These are phyloP conservation scores for Struthidea cinerea DNA, from an alignment of 2,113 vertebrate species.

Conservation along the genomic window DNA sequence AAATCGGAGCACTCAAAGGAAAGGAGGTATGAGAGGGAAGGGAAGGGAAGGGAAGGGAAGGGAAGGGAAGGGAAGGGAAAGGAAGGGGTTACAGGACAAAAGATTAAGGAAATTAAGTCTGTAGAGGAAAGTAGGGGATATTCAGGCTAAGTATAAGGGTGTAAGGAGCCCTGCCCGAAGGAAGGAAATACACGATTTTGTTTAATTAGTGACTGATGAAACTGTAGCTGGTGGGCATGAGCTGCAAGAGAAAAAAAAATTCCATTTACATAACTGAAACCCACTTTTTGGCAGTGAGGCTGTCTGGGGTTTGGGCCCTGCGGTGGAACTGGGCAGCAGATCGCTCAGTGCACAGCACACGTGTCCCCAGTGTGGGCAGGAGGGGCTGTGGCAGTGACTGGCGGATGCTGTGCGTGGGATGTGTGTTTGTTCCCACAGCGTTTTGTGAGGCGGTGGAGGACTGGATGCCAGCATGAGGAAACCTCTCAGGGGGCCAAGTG, in stretches of 20 bases:
- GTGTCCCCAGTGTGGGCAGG: not conserved
- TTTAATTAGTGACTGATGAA: conserved; percentile 24
- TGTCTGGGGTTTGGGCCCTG: not conserved
- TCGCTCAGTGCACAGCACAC: not conserved
- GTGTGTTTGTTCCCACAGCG: not conserved
- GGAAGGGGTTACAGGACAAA: not conserved
- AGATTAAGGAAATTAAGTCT: not conserved
- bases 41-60: too few species aligned
- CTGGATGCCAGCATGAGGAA: not conserved
- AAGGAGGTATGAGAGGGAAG: not conserved
- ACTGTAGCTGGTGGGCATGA: not conserved
- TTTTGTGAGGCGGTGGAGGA: not conserved
- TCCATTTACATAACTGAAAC: not conserved
- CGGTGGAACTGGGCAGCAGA: not conserved
- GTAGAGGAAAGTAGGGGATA: not conserved
- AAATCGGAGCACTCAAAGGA: not conserved
- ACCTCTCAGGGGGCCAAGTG: not conserved
- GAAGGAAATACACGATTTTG: not conserved
- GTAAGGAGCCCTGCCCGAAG: not conserved
- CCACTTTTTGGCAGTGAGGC: not conserved
- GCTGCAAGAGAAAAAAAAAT: not conserved
- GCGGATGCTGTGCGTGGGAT: accelerated
- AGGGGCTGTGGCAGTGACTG: not conserved
- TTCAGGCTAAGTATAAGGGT: not conserved
- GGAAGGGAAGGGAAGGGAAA: accelerated